Conservation (phyloP, 2,888 invertebrate species). For the Microdon myrmicae region DNA sequence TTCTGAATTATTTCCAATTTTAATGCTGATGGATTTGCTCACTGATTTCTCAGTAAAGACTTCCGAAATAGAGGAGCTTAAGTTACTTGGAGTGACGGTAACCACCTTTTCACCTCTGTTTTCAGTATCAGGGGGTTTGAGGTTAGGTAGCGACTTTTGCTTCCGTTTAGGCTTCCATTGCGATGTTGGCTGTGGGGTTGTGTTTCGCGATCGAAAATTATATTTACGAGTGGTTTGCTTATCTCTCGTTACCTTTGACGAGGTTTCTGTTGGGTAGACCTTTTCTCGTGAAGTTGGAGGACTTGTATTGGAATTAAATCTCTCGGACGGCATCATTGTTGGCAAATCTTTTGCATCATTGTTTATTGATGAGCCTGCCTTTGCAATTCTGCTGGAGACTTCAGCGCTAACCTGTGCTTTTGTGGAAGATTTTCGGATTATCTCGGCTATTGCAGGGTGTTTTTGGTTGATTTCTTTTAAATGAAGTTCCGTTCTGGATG, state of each 20-base stretch:
- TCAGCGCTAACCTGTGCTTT: conserved; percentile 36
- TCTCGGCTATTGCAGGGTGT: no score
- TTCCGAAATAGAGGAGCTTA: conserved; percentile 52
- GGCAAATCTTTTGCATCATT: conserved; percentile 17
- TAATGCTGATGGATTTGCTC: conserved; percentile 69
- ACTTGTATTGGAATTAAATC: conserved; percentile 11
- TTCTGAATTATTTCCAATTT: conserved; percentile 67
- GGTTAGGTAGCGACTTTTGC: conserved; percentile 21
- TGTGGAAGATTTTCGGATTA: no score
- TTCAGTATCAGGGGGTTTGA: conserved; percentile 10
- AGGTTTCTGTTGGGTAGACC: conserved; percentile 19
- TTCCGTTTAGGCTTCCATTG: conserved; percentile 64
- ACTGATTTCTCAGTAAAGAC: conserved; percentile 68
- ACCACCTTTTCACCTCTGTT: conserved; percentile 53
- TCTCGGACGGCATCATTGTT: conserved; percentile 50
- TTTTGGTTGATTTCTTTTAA: no score
- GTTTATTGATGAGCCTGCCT: background rate
- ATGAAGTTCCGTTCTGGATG: no score
- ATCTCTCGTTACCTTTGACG: conserved; percentile 44
- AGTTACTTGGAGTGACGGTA: conserved; percentile 42
- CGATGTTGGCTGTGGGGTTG: conserved; percentile 59
- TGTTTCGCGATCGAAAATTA: conserved; percentile 49
- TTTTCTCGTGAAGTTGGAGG: background rate
- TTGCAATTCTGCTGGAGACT: background rate
- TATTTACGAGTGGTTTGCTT: conserved; percentile 20